Conservation (phyloP, 1,140 invertebrate genomes). For the Macrotrachela quadricornifera region DNA sequence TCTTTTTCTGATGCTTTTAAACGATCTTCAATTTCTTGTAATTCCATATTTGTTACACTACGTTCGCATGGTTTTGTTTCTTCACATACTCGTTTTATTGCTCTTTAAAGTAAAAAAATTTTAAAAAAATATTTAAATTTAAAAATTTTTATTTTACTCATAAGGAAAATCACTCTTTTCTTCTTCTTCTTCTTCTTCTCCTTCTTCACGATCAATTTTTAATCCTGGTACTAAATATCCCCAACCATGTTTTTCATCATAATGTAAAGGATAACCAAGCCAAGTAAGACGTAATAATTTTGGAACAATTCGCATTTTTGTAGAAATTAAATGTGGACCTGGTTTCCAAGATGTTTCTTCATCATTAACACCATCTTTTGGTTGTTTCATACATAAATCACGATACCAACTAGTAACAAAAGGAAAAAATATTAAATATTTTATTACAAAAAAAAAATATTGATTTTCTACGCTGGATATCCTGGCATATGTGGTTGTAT, state of each 20-base stretch:
- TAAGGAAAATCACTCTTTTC: background rate
- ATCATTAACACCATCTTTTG: slow-evolving; percentile 38
- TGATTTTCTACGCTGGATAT: slow-evolving; percentile 4
- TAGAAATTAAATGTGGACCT: slow-evolving; percentile 39
- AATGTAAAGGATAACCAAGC: slow-evolving; percentile 75
- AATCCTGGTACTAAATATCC: slow-evolving; percentile 43
- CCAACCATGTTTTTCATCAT: slow-evolving; percentile 61
- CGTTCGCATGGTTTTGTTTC: too few species aligned
- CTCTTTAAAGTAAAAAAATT: too few species aligned
- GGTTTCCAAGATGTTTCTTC: slow-evolving; percentile 41
- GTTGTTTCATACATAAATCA: slow-evolving; percentile 37
- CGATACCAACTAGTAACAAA: slow-evolving; percentile 32
- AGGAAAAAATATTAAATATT: background rate
- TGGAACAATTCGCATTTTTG: slow-evolving; percentile 55
- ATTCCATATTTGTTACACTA: too few species aligned
- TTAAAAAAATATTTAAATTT: too few species aligned
- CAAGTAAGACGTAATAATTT: slow-evolving; percentile 71
- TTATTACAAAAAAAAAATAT: background rate
- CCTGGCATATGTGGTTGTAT: background rate
- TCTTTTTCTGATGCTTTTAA: background rate
- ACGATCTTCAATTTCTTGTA: slow-evolving; percentile 3
- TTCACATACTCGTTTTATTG: too few species aligned
- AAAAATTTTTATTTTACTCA: background rate
- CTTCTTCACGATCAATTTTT: background rate
- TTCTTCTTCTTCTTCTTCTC: background rate